phyloP scores from a whole-genome alignment of 2,888 invertebrate genomes.

The Hypercompe scribonia region DNA sequence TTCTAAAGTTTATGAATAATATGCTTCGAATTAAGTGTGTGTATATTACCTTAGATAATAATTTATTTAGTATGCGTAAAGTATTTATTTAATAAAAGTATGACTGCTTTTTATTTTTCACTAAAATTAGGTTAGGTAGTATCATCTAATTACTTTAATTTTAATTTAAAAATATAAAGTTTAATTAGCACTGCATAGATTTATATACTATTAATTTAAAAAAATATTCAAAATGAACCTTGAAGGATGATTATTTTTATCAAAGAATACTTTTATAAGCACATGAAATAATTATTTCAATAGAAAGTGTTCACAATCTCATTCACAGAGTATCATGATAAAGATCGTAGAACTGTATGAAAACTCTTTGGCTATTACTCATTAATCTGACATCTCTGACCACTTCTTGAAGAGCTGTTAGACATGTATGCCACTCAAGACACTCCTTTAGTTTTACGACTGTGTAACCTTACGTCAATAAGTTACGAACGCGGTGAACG shows the following conservation, averaged over 20 bases:
- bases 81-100: too few species aligned
- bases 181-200: not conserved
- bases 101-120: too few species aligned
- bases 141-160: too few species aligned
- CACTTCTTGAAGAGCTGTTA: not conserved
- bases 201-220: not conserved
- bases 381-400: not conserved
- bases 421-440: not conserved
- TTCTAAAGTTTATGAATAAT: not conserved
- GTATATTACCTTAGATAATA: not conserved
- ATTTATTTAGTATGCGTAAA: not conserved
- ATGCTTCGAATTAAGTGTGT: not conserved
- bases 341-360: not conserved
- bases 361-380: not conserved
- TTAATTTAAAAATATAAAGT: not conserved
- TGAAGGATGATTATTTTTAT: not conserved
- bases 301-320: not conserved
- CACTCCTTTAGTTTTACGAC: not conserved
- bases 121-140: not conserved
- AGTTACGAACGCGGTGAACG: constrained; percentile 4
- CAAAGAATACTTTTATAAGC: not conserved
- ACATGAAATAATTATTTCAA: not conserved
- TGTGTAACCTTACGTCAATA: constrained; percentile 1
- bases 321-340: too few species aligned
- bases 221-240: not conserved